These are phyloP conservation scores for Narcine bancroftii DNA, from an alignment of 2,113 vertebrate species.

Conservation along the genomic window DNA sequence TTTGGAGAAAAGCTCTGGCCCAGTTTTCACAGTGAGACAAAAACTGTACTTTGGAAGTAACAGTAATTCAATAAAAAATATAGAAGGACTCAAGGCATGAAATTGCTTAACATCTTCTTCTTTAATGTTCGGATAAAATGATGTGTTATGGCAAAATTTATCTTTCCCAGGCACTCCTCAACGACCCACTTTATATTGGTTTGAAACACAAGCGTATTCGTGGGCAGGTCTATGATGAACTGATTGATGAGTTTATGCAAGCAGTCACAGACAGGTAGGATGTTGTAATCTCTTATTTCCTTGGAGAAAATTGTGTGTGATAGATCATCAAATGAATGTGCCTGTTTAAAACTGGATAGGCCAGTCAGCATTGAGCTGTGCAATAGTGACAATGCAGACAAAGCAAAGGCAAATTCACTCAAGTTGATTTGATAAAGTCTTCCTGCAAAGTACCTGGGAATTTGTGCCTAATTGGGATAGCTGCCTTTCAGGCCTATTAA, in stretches of 20 bases:
- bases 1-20: neutral
- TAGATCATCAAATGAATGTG: neutral
- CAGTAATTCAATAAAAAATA: neutral
- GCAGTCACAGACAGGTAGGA: conserved; percentile 81
- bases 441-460: too few relatives aligned
- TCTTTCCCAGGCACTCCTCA: conserved; percentile 71
- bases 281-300: neutral
- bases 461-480: too few relatives aligned
- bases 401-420: too few relatives aligned
- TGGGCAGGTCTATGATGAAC: conserved; percentile 83
- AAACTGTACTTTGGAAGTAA: neutral
- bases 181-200: conserved; percentile 90
- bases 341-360: neutral
- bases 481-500: too few relatives aligned
- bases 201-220: conserved; percentile 84
- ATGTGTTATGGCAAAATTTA: conserved; percentile 19
- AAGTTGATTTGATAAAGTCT: too few relatives aligned
- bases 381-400: too few relatives aligned
- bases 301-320: conserved; percentile 5
- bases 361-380: too few relatives aligned
- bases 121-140: neutral
- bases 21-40: neutral
- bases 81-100: neutral
- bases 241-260: conserved; percentile 95
- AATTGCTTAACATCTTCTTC: neutral